phyloP scores from a whole-genome alignment of 30 jellyfish, hydroid and myxozoan species.

The Aurelia aurita complex sp. Pacific region DNA sequence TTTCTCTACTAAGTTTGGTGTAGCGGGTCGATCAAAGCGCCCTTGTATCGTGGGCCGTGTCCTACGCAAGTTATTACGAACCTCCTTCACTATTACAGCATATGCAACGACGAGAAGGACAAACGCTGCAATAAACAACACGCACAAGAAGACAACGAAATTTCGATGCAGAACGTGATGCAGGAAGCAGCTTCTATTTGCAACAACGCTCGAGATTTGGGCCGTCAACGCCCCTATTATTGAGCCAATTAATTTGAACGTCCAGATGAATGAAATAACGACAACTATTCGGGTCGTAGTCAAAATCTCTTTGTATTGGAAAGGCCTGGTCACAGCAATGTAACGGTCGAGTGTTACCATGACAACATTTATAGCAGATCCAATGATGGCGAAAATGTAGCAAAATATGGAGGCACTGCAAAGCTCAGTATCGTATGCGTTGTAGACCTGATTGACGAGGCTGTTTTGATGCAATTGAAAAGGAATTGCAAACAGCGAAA shows the following conservation, averaged over 20 bases:
- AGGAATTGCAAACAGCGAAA: conserved; percentile 1
- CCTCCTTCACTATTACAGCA: conserved; percentile 23
- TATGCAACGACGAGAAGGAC: background rate
- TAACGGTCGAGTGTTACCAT: conserved; percentile 50
- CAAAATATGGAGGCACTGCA: conserved; percentile 18
- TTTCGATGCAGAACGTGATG: background rate
- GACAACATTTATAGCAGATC: conserved; percentile 5
- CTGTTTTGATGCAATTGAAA: conserved; percentile 8
- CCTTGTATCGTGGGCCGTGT: background rate
- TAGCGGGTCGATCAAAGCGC: no score
- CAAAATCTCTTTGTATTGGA: conserved; percentile 24
- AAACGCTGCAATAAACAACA: background rate
- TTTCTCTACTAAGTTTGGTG: no score
- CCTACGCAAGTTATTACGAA: conserved; percentile 25
- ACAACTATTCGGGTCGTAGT: background rate
- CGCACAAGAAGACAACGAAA: background rate
- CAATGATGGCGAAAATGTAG: conserved; percentile 24
- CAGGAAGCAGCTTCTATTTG: conserved; percentile 1
- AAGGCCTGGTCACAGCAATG: conserved; percentile 43
- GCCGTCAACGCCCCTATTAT: background rate
- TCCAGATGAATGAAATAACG: conserved; percentile 3
- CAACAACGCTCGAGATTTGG: background rate
- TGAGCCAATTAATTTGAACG: background rate
- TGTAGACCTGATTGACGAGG: background rate
- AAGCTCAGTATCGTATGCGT: background rate